A percentile compares a stretch with the other conserved stretches of the same genome.
Evolutionary conservation across 1,140 invertebrate species (phyloP).

Genomic region (Solenopsis fugax): DNA sequence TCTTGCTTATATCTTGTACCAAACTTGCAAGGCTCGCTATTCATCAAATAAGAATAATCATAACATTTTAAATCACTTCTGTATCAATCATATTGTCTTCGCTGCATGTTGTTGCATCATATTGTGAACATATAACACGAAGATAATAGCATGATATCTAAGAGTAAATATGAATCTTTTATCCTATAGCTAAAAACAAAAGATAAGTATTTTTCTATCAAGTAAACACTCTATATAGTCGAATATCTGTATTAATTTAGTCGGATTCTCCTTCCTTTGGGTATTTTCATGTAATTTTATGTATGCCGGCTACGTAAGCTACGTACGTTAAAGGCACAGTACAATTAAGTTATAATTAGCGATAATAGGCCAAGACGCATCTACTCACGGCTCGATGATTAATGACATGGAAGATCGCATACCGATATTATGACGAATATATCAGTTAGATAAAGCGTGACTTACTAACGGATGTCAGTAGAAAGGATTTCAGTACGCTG

Average conservation of each 20-base stretch:
- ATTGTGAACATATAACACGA: neutral
- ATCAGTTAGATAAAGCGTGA: neutral
- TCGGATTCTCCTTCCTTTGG: too few relatives aligned
- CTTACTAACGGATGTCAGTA: neutral
- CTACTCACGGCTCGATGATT: neutral
- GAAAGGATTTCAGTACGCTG: neutral
- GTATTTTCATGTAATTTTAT: neutral
- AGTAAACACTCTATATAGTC: neutral
- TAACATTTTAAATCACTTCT: neutral
- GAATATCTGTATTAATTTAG: neutral
- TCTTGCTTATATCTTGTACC: neutral
- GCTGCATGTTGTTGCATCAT: neutral
- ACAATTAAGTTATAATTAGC: conserved; percentile 32
- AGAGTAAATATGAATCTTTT: neutral
- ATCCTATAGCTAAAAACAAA: neutral
- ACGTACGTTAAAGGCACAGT: neutral
- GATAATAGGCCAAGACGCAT: neutral
- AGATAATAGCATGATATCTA: neutral
- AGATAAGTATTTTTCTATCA: neutral
- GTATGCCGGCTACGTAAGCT: neutral
- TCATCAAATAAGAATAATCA: neutral
- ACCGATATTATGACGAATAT: conserved; percentile 35
- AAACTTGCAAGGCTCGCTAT: neutral
- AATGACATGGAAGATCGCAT: conserved; percentile 12
- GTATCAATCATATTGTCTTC: neutral